Evolutionary conservation across 53 echinoderm and acorn worm species (phyloP).

Genomic region (Stichopus horrens): DNA sequence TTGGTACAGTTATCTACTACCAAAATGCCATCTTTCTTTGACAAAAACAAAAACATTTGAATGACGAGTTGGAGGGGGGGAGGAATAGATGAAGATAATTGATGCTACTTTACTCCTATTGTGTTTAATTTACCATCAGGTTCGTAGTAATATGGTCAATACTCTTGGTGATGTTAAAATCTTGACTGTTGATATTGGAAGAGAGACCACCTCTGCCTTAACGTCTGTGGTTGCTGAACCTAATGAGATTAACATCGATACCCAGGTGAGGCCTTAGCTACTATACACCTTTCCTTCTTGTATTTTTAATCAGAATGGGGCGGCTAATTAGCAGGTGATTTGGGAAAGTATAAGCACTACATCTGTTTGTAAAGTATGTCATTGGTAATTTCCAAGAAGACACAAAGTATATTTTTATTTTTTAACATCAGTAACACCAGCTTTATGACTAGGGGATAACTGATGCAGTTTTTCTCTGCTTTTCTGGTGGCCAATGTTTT

Average conservation of each 20-base stretch:
- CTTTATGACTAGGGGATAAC: too few relatives aligned
- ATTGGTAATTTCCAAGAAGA: not conserved
- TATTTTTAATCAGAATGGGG: too few relatives aligned
- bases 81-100: not conserved
- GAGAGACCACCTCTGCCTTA: constrained; percentile 67
- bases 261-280: constrained; percentile 52
- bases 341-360: too few relatives aligned
- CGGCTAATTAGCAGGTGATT: too few relatives aligned
- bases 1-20: too few relatives aligned
- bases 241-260: constrained; percentile 46
- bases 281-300: not conserved
- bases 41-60: not conserved
- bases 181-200: constrained; percentile 54
- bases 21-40: not conserved
- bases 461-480: too few relatives aligned
- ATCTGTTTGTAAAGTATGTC: too few relatives aligned
- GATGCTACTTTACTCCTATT: not conserved
- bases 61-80: not conserved
- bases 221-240: constrained; percentile 57
- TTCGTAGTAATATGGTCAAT: constrained; percentile 59
- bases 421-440: too few relatives aligned
- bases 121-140: constrained; percentile 24
- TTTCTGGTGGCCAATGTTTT: too few relatives aligned
- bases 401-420: too few relatives aligned
- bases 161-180: constrained; percentile 55